phyloP scores from a whole-genome alignment of 2,113 vertebrate genomes.

The Aix galericulata region DNA sequence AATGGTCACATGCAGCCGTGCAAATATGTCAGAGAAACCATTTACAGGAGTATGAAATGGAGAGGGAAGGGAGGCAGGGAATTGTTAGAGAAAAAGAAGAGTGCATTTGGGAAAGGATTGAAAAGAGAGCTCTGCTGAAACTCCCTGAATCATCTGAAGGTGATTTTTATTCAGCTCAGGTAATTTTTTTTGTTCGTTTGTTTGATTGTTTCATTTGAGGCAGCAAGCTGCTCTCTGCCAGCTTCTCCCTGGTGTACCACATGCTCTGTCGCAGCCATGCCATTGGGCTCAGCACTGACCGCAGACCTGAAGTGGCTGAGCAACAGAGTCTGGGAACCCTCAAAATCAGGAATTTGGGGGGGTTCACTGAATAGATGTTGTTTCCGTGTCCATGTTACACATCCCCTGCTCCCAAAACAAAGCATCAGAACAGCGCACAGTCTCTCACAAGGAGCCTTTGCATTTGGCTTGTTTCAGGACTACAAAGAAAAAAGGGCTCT shows the following conservation, averaged over 20 bases:
- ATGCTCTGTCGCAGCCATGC: background rate
- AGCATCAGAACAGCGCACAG: too few species aligned
- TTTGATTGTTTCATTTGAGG: background rate
- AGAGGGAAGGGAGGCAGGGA: background rate
- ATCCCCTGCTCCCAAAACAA: too few species aligned
- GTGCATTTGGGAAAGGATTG: background rate
- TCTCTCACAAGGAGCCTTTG: background rate
- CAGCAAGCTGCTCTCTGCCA: background rate
- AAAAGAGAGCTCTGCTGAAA: background rate
- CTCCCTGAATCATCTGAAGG: background rate
- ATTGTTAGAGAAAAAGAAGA: background rate
- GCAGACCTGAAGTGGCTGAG: background rate
- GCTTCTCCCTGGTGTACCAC: background rate
- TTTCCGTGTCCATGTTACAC: background rate
- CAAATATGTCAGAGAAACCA: background rate
- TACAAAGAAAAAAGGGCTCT: background rate
- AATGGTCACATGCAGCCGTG: background rate
- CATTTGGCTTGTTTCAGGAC: accelerated
- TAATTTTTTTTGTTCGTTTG: background rate
- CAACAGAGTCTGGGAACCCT: background rate
- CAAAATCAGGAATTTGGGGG: background rate
- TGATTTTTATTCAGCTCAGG: background rate
- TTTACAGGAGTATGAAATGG: background rate
- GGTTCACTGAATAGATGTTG: background rate
- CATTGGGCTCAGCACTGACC: background rate